Evolutionary conservation across 1,140 invertebrate species (phyloP).

Genomic region (Hycleus phaleratus): DNA sequence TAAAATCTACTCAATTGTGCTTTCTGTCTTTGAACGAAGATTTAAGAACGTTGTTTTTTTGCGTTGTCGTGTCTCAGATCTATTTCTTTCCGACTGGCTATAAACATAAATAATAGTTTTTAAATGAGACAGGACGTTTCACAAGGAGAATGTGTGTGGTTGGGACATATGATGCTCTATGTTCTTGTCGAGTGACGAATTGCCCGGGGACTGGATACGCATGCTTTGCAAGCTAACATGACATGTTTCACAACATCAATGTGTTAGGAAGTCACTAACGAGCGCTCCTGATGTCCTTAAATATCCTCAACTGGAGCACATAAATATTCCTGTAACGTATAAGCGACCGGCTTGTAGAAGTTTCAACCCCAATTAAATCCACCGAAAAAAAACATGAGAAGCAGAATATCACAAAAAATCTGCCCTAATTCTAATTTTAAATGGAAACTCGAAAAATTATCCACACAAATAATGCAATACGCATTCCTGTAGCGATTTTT

Average conservation of each 20-base stretch:
- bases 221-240: conserved; percentile 33
- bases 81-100: not conserved
- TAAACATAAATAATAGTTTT: conserved; percentile 45
- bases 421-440: too few relatives aligned
- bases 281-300: conserved; percentile 19
- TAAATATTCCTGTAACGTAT: conserved; percentile 1
- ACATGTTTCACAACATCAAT: conserved; percentile 40
- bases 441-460: too few relatives aligned
- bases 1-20: not conserved
- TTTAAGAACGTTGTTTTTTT: not conserved
- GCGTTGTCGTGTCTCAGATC: not conserved
- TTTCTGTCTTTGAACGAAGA: not conserved
- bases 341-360: too few relatives aligned
- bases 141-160: conserved; percentile 38
- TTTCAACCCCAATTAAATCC: too few relatives aligned
- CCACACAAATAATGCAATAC: too few relatives aligned
- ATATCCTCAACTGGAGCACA: conserved; percentile 5
- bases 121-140: conserved; percentile 44
- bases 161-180: conserved; percentile 35
- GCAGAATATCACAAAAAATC: too few relatives aligned
- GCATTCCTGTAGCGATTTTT: too few relatives aligned
- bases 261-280: conserved; percentile 39
- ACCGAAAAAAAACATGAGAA: too few relatives aligned
- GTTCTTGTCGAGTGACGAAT: conserved; percentile 41
- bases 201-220: conserved; percentile 26